Conservation (phyloP, 1,140 invertebrate genomes). For the Triops longicaudatus region DNA sequence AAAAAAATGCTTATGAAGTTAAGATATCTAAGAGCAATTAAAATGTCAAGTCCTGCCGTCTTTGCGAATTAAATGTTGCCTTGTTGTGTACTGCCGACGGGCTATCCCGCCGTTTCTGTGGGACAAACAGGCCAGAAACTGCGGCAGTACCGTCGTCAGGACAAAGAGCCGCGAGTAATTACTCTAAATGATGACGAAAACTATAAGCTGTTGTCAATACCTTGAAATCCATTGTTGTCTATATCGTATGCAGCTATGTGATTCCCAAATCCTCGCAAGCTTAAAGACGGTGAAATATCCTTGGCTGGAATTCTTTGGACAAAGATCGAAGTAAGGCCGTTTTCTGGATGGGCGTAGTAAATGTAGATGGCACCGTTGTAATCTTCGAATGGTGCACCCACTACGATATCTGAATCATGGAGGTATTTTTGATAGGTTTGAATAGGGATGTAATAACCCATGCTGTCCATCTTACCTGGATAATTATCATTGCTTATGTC, state of each 20-base stretch:
- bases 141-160: no score
- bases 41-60: no score
- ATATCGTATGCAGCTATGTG: constrained; percentile 37
- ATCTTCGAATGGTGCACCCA: constrained; percentile 49
- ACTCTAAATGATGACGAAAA: constrained; percentile 29
- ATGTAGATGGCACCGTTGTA: constrained; percentile 46
- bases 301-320: constrained; percentile 28
- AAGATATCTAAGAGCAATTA: no score
- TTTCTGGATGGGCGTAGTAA: constrained; percentile 41
- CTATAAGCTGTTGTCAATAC: constrained; percentile 28
- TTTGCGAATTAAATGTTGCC: no score
- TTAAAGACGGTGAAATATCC: constrained; percentile 22
- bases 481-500: constrained; percentile 46
- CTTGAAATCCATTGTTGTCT: constrained; percentile 41
- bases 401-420: constrained; percentile 39
- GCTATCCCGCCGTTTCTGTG: no score
- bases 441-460: not conserved
- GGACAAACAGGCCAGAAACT: no score
- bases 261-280: constrained; percentile 37
- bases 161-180: no score
- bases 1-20: no score
- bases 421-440: no score
- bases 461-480: constrained; percentile 36
- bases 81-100: no score
- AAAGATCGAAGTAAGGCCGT: constrained; percentile 21